These are phyloP conservation scores for Macropodus opercularis DNA, from an alignment of 2,797 vertebrate species.

Conservation along the genomic window DNA sequence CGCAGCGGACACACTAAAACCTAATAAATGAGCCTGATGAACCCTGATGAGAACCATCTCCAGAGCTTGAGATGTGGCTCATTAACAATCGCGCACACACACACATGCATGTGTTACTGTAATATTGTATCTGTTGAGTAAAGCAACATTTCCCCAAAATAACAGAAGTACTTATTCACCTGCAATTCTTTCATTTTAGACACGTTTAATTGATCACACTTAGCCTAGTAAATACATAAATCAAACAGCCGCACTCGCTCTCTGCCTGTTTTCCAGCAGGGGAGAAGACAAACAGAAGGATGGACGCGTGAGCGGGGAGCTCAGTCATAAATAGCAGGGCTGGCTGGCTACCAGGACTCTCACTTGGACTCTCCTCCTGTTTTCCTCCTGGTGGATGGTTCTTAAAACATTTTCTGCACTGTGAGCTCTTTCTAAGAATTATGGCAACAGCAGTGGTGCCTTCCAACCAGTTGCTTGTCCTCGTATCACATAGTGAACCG, in stretches of 20 bases:
- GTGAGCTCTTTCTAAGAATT: slow-evolving; percentile 33
- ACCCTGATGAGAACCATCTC: slow-evolving; percentile 60
- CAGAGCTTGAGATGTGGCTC: slow-evolving; percentile 37
- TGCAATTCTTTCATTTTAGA: background rate
- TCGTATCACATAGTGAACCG: slow-evolving; percentile 17
- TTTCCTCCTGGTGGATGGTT: slow-evolving; percentile 57
- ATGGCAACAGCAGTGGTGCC: slow-evolving; percentile 1
- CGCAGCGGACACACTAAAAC: slow-evolving; percentile 42
- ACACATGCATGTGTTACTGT: slow-evolving; percentile 28
- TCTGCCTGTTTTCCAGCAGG: slow-evolving; percentile 24
- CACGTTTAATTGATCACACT: background rate
- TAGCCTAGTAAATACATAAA: background rate
- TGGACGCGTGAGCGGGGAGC: slow-evolving; percentile 34
- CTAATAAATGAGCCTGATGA: slow-evolving; percentile 66
- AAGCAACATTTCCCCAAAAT: background rate
- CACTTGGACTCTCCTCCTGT: slow-evolving; percentile 49
- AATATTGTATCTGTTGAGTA: background rate
- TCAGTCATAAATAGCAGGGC: slow-evolving; percentile 68
- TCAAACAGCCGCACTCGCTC: slow-evolving; percentile 15
- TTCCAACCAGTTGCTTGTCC: slow-evolving; percentile 20
- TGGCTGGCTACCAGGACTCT: slow-evolving; percentile 64
- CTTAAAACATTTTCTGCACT: slow-evolving; percentile 42
- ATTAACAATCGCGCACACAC: slow-evolving; percentile 32
- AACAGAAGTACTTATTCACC: background rate
- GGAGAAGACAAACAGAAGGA: slow-evolving; percentile 55